Evolutionary conservation across 2,888 invertebrate genomes (phyloP).

Genomic region (Dinocampus coccinellae): DNA sequence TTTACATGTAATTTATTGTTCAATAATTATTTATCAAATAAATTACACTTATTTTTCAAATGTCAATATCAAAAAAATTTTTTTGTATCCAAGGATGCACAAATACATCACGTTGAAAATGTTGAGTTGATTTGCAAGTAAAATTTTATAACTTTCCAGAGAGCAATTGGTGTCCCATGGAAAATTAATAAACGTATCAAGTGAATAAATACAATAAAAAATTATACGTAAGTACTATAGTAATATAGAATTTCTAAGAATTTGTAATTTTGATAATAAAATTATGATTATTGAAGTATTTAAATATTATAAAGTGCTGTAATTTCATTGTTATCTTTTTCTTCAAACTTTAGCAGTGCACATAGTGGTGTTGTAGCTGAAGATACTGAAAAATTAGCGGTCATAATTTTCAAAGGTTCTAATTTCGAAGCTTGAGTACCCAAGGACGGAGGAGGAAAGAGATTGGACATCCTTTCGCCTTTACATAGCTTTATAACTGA

Average conservation of each 20-base stretch:
- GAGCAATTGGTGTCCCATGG: no score
- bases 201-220: no score
- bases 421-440: constrained; percentile 14
- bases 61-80: not conserved
- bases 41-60: not conserved
- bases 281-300: no score
- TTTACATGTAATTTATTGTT: not conserved
- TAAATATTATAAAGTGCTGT: no score
- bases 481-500: constrained; percentile 40
- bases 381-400: constrained; percentile 18
- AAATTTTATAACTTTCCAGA: constrained; percentile 12
- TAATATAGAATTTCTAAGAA: no score
- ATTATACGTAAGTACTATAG: no score
- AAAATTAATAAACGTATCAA: no score
- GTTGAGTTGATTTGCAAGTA: not conserved
- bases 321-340: constrained; percentile 40
- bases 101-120: constrained; percentile 11
- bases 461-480: constrained; percentile 34
- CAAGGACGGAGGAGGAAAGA: constrained; percentile 34
- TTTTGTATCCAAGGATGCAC: not conserved
- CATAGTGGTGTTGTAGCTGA: constrained; percentile 33
- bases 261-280: no score
- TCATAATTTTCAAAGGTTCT: constrained; percentile 18
- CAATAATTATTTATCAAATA: not conserved
- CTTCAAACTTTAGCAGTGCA: constrained; percentile 38